Evolutionary conservation across 2,888 invertebrate species (phyloP).

Genomic region (Hyppa rectilinea): DNA sequence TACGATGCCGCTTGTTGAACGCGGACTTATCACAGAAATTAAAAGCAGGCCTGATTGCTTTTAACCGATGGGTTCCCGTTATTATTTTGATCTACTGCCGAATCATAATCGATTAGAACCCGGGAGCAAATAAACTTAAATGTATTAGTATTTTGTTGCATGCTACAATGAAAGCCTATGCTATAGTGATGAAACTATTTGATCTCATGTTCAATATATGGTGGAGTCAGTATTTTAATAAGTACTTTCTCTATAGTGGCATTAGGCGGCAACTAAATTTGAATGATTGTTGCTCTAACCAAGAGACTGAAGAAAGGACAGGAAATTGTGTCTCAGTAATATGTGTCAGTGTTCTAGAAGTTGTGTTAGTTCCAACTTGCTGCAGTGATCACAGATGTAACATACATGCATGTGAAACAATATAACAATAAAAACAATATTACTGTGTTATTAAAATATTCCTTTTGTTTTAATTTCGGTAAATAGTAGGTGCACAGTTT

Average conservation of each 20-base stretch:
- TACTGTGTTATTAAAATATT: neutral
- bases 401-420: neutral
- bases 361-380: neutral
- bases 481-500: neutral
- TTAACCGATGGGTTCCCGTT: slow-evolving; percentile 24
- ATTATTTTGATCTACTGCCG: neutral
- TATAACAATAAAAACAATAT: no score
- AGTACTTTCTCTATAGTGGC: neutral
- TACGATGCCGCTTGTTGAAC: slow-evolving; percentile 75
- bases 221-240: neutral
- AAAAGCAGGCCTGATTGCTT: slow-evolving; percentile 75
- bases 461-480: neutral
- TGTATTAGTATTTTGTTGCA: neutral
- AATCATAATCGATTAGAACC: neutral
- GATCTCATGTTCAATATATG: neutral
- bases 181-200: neutral
- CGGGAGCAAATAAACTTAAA: neutral
- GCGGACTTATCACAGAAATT: slow-evolving; percentile 72
- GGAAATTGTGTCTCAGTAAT: neutral
- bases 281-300: neutral
- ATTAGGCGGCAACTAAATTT: neutral
- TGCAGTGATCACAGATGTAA: neutral
- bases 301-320: no score
- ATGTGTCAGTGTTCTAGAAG: no score
- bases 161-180: neutral